Percentiles rank a stretch among this genome's conserved stretches.
Conservation (phyloP, 1,140 invertebrate genomes). For the Solenopsis invicta region DNA sequence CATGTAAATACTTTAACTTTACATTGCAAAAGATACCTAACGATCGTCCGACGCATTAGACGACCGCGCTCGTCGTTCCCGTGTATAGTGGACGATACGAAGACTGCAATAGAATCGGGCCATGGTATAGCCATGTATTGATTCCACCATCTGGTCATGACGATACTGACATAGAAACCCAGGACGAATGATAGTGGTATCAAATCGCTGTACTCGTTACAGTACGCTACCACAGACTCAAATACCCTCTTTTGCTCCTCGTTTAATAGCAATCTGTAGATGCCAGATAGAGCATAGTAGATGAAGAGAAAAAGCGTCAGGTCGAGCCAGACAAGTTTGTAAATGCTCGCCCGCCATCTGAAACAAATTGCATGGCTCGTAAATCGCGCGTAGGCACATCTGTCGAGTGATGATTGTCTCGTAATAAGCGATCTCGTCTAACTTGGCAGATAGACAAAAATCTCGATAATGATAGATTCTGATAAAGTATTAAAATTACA, state of each 20-base stretch:
- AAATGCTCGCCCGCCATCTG: conserved; percentile 92
- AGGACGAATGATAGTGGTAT: conserved; percentile 95
- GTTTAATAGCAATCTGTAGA: conserved; percentile 88
- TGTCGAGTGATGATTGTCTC: background rate
- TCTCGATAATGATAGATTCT: background rate
- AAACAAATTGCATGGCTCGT: conserved; percentile 68
- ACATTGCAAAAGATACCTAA: conserved; percentile 88
- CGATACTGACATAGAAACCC: conserved; percentile 97
- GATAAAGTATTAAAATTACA: background rate
- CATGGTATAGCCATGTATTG: conserved; percentile 94
- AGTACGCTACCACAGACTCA: conserved; percentile 93
- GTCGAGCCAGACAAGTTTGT: conserved; percentile 92
- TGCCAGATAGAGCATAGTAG: conserved; percentile 88
- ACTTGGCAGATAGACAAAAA: background rate
- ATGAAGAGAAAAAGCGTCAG: conserved; percentile 89
- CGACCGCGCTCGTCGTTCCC: conserved; percentile 95
- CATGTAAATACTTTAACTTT: background rate
- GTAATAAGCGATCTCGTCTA: background rate
- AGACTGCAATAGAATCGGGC: conserved; percentile 94
- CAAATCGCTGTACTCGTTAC: conserved; percentile 92
- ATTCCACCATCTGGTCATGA: conserved; percentile 97
- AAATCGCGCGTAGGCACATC: background rate
- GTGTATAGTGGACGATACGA: conserved; percentile 92
- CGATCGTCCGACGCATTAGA: conserved; percentile 95
- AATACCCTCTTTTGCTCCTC: conserved; percentile 89